phyloP scores from a whole-genome alignment of 2,797 vertebrate species.

The Bradypodion ventrale region DNA sequence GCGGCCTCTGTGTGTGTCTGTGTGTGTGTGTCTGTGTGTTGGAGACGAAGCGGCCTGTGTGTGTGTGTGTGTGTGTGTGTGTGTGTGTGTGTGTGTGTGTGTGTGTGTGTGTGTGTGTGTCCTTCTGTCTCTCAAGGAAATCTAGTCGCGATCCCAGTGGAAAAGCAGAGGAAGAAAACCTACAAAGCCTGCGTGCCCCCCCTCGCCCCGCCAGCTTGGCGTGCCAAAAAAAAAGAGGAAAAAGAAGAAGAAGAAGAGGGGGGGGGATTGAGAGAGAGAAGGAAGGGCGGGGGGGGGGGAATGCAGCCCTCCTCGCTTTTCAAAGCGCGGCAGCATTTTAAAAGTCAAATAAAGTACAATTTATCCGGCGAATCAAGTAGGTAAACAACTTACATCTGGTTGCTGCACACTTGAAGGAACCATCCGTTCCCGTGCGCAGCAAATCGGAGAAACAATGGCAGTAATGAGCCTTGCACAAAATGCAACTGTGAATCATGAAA shows the following conservation, averaged over 20 bases:
- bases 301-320: conserved; percentile 74
- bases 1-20: background rate
- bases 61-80: background rate
- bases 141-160: background rate
- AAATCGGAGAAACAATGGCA: conserved; percentile 88
- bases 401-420: conserved; percentile 87
- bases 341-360: conserved; percentile 84
- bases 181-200: conserved; percentile 54
- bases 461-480: conserved; percentile 92
- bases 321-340: conserved; percentile 77
- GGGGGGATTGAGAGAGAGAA: no score
- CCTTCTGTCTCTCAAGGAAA: conserved; percentile 27
- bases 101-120: background rate
- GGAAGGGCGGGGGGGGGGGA: no score
- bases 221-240: background rate
- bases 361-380: conserved; percentile 86
- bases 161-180: conserved; percentile 70
- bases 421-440: conserved; percentile 80
- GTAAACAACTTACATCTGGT: conserved; percentile 91
- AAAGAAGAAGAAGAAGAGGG: background rate
- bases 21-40: background rate
- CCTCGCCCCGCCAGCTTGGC: background rate
- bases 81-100: background rate
- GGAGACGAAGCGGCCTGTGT: no score
- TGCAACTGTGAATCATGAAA: conserved; percentile 93